Conservation (phyloP, 1,140 invertebrate species). For the Charaxes varanes region DNA sequence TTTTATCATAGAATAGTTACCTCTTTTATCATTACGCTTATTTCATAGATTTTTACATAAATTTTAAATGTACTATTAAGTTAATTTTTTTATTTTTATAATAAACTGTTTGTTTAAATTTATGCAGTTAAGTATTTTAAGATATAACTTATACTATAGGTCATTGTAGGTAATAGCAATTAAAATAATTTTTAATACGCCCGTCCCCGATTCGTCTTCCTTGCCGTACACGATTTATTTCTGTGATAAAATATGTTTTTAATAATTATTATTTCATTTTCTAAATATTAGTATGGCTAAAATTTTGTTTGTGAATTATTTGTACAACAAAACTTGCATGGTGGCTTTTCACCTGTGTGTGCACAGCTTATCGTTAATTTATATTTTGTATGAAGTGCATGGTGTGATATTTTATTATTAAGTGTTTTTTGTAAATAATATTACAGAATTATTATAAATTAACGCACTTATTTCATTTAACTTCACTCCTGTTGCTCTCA, state of each 20-base stretch:
- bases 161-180: no score
- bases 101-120: conserved; percentile 14
- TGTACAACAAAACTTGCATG: conserved; percentile 52
- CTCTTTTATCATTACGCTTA: conserved; percentile 36
- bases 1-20: conserved; percentile 33
- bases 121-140: conserved; percentile 17
- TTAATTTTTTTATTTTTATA: conserved; percentile 5
- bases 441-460: conserved; percentile 64
- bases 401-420: conserved; percentile 66
- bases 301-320: conserved; percentile 10
- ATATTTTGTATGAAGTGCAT: conserved; percentile 64
- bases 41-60: conserved; percentile 11
- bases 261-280: conserved; percentile 2
- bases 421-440: conserved; percentile 69
- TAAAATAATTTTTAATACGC: conserved; percentile 14
- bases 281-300: neutral
- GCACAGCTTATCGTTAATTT: conserved; percentile 57
- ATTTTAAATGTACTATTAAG: conserved; percentile 6
- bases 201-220: conserved; percentile 47
- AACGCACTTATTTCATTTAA: conserved; percentile 70
- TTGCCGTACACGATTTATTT: conserved; percentile 30
- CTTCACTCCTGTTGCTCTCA: conserved; percentile 51
- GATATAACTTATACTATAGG: conserved; percentile 10
- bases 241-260: conserved; percentile 42
- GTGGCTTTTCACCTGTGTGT: conserved; percentile 59